These are phyloP conservation scores for Melanerpes formicivorus DNA, from an alignment of 2,113 vertebrate species.

Conservation along the genomic window DNA sequence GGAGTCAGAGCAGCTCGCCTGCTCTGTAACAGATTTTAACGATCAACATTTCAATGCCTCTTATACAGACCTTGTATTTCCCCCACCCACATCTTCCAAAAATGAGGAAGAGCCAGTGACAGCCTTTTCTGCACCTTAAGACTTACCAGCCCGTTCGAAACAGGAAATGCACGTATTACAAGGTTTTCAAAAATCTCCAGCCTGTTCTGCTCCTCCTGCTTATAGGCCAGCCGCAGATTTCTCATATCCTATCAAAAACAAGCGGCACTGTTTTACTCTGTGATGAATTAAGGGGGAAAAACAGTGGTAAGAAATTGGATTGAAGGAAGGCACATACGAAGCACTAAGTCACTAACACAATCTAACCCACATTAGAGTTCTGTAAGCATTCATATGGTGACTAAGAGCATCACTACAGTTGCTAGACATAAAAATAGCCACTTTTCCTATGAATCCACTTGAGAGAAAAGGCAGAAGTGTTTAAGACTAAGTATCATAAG, in stretches of 20 bases:
- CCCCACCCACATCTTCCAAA: neutral
- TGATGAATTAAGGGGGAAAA: neutral
- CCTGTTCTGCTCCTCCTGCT: slow-evolving; percentile 86
- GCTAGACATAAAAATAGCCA: neutral
- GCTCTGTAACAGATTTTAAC: neutral
- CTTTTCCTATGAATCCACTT: neutral
- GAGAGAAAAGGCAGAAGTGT: slow-evolving; percentile 34
- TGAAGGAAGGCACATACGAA: neutral
- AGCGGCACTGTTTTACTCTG: neutral
- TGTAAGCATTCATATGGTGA: neutral
- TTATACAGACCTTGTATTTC: neutral
- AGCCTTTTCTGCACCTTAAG: neutral
- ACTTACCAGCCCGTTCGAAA: slow-evolving; percentile 88
- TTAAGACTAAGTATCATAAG: neutral
- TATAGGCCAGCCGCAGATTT: slow-evolving; percentile 91
- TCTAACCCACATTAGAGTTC: neutral
- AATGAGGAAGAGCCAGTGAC: neutral
- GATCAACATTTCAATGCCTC: neutral
- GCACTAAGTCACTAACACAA: neutral
- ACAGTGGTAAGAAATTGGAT: neutral
- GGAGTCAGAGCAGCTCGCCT: neutral
- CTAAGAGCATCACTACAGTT: neutral
- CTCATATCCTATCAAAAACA: slow-evolving; percentile 89
- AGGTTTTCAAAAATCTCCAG: slow-evolving; percentile 88
- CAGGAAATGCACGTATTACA: slow-evolving; percentile 86